phyloP scores from a whole-genome alignment of 2,797 vertebrate genomes.

The Allobates femoralis region DNA sequence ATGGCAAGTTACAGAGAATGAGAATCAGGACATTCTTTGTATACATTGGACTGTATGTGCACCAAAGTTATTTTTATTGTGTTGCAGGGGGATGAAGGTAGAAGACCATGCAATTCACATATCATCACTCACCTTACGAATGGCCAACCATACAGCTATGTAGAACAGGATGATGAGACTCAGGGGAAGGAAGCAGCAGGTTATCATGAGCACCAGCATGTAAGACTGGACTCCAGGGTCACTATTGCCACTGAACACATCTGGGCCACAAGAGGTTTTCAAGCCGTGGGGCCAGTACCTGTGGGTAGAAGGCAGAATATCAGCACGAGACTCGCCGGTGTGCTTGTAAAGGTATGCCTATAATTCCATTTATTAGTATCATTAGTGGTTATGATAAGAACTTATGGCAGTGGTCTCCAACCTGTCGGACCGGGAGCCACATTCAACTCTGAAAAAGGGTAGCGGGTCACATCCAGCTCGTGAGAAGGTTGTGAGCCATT shows the following conservation, averaged over 20 bases:
- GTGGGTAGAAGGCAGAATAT: conserved; percentile 2
- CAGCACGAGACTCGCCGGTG: background rate
- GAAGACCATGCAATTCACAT: conserved; percentile 45
- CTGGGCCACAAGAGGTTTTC: conserved; percentile 91
- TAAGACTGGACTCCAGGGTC: conserved; percentile 85
- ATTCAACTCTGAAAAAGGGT: too few relatives aligned
- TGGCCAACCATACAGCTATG: conserved; percentile 86
- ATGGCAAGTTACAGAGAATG: too few relatives aligned
- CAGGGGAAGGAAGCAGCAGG: conserved; percentile 84
- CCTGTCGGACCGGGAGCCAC: too few relatives aligned
- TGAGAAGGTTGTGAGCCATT: too few relatives aligned
- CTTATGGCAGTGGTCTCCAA: too few relatives aligned
- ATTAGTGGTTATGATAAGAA: background rate
- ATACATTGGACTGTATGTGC: too few relatives aligned
- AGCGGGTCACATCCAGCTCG: too few relatives aligned
- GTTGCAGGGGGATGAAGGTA: too few relatives aligned
- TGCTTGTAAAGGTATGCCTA: background rate
- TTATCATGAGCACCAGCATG: conserved; percentile 85
- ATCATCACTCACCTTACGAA: conserved; percentile 78
- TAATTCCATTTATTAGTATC: background rate
- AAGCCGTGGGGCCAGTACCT: conserved; percentile 92
- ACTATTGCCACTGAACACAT: conserved; percentile 87
- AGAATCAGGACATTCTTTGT: too few relatives aligned
- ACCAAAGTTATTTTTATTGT: too few relatives aligned
- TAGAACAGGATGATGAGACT: conserved; percentile 85